Evolutionary conservation across 2,797 vertebrate genomes (phyloP).

Genomic region (Botia kubotai): DNA sequence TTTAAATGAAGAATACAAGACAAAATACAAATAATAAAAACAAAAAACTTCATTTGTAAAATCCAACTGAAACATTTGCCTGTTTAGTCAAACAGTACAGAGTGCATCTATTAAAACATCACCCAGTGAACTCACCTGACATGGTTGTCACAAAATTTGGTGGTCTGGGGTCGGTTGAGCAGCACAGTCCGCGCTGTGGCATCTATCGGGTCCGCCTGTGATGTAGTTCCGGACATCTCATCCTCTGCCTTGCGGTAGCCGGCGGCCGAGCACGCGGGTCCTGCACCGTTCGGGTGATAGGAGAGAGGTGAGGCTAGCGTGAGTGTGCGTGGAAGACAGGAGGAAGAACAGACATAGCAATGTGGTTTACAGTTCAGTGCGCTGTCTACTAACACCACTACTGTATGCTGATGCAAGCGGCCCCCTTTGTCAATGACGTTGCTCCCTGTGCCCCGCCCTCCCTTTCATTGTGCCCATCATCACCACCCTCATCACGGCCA

Average conservation of each 20-base stretch:
- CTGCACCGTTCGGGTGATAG: conserved; percentile 83
- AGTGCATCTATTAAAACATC: background rate
- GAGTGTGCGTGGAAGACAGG: conserved; percentile 63
- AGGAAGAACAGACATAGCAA: conserved; percentile 64
- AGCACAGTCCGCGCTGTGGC: conserved; percentile 89
- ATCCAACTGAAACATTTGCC: background rate
- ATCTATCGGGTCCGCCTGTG: conserved; percentile 91
- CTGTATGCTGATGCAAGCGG: conserved; percentile 64
- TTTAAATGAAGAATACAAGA: background rate
- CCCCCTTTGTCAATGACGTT: conserved; percentile 65
- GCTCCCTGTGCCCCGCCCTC: conserved; percentile 47
- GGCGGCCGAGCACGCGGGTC: conserved; percentile 90
- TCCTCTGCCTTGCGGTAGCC: conserved; percentile 98
- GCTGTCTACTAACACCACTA: conserved; percentile 59
- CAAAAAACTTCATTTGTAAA: background rate
- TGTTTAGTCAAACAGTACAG: background rate
- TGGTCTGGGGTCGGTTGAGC: conserved; percentile 90
- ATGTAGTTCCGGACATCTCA: conserved; percentile 99
- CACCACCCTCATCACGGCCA: conserved; percentile 62
- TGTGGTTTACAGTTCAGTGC: conserved; percentile 71
- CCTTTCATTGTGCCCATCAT: conserved; percentile 14
- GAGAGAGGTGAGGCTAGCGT: conserved; percentile 78
- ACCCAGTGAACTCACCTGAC: conserved; percentile 86
- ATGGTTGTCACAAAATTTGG: conserved; percentile 96
- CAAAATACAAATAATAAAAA: background rate